Evolutionary conservation across 2,797 vertebrate genomes (phyloP).

Genomic region (Acrossocheilus wenchowensis): DNA sequence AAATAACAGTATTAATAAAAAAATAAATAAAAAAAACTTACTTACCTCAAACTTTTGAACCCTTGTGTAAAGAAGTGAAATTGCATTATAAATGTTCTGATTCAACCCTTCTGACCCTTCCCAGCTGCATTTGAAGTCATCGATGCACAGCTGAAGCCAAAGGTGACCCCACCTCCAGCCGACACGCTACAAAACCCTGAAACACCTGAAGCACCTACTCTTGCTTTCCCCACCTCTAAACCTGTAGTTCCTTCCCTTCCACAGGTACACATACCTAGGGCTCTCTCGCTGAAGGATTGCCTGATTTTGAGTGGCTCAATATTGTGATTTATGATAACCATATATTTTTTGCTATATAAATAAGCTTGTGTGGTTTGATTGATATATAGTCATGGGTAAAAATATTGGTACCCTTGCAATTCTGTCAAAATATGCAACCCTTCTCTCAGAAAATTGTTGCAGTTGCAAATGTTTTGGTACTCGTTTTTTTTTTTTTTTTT

Average conservation of each 20-base stretch:
- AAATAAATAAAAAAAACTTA: not conserved
- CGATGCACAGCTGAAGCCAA: slow-evolving; percentile 69
- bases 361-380: not conserved
- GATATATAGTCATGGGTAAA: not conserved
- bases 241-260: slow-evolving; percentile 85
- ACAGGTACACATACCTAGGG: slow-evolving; percentile 63
- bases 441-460: no score
- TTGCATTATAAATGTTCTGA: slow-evolving; percentile 45
- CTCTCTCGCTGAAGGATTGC: not conserved
- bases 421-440: no score
- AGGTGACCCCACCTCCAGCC: slow-evolving; percentile 62
- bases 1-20: not conserved
- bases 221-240: slow-evolving; percentile 88
- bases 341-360: not conserved
- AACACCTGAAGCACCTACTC: slow-evolving; percentile 86
- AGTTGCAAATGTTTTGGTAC: no score
- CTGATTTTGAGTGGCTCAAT: not conserved
- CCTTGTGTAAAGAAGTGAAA: not conserved
- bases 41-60: not conserved
- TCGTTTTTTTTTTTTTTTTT: no score
- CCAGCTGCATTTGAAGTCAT: slow-evolving; percentile 82
- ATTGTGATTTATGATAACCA: not conserved
- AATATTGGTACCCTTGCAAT: no score
- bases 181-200: slow-evolving; percentile 71
- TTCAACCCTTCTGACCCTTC: slow-evolving; percentile 14